These are phyloP conservation scores for Puma concolor DNA, from an alignment of 2,113 vertebrate species.

Conservation along the genomic window DNA sequence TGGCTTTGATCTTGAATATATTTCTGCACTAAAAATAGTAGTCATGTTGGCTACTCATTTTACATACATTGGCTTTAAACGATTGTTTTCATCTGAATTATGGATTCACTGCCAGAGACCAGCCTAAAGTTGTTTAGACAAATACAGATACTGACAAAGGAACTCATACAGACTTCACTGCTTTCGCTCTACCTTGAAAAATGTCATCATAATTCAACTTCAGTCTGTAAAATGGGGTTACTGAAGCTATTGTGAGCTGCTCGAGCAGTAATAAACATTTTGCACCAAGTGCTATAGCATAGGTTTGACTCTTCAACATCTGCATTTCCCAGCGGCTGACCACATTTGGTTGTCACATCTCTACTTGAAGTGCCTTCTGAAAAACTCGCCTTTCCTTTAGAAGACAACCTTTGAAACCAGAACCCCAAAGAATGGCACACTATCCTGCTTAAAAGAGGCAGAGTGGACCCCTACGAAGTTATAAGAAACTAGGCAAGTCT, in stretches of 20 bases:
- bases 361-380: background rate
- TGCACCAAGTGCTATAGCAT: fast-evolving
- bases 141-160: background rate
- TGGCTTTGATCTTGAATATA: background rate
- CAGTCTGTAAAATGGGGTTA: background rate
- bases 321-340: background rate
- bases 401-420: background rate
- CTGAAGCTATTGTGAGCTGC: background rate
- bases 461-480: background rate
- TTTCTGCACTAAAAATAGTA: background rate
- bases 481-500: background rate
- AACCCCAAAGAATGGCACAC: background rate
- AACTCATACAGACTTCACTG: background rate
- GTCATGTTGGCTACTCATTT: background rate
- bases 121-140: background rate
- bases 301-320: background rate
- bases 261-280: background rate
- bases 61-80: background rate
- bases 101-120: background rate
- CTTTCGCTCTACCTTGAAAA: conserved; percentile 30
- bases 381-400: background rate
- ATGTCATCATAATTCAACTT: background rate
- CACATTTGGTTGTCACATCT: background rate
- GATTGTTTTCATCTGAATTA: background rate
- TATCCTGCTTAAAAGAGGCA: background rate